These are phyloP conservation scores for Salvelinus fontinalis DNA, from an alignment of 2,113 vertebrate species.

Conservation along the genomic window DNA sequence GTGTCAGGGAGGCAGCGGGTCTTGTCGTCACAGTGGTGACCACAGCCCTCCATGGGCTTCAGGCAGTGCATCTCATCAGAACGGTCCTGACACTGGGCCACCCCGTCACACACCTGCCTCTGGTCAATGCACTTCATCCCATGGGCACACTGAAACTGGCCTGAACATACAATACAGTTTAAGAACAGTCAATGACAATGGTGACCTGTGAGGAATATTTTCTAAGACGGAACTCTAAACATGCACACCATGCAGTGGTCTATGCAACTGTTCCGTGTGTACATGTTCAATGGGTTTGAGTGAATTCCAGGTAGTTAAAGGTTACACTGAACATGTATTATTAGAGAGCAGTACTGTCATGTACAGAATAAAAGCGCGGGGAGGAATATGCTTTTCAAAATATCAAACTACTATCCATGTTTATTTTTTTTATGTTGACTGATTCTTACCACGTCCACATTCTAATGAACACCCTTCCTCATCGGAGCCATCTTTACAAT, in stretches of 20 bases:
- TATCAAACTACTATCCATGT: neutral
- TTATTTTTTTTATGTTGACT: neutral
- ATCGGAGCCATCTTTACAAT: constrained; percentile 84
- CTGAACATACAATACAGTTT: constrained; percentile 42
- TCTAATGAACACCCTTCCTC: constrained; percentile 66
- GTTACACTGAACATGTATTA: neutral
- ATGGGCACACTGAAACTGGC: constrained; percentile 79
- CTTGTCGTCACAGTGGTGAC: constrained; percentile 75
- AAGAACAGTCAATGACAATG: neutral
- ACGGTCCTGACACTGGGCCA: constrained; percentile 79
- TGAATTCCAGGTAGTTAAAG: neutral
- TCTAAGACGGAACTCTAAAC: neutral
- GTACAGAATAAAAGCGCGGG: neutral
- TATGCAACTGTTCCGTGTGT: neutral
- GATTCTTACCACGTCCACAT: constrained; percentile 56
- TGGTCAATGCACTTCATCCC: constrained; percentile 71
- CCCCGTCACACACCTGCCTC: constrained; percentile 78
- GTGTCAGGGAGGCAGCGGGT: constrained; percentile 77
- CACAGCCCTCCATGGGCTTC: constrained; percentile 65
- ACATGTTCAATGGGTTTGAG: neutral
- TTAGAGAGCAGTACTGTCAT: constrained; percentile 33
- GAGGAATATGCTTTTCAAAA: too few relatives aligned
- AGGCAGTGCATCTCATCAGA: constrained; percentile 81
- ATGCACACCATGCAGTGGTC: neutral
- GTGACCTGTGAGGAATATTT: neutral